A percentile compares a stretch with the other conserved stretches of the same genome.
Evolutionary conservation across 2,888 invertebrate species (phyloP).

Genomic region (Microplitis manilae): DNA sequence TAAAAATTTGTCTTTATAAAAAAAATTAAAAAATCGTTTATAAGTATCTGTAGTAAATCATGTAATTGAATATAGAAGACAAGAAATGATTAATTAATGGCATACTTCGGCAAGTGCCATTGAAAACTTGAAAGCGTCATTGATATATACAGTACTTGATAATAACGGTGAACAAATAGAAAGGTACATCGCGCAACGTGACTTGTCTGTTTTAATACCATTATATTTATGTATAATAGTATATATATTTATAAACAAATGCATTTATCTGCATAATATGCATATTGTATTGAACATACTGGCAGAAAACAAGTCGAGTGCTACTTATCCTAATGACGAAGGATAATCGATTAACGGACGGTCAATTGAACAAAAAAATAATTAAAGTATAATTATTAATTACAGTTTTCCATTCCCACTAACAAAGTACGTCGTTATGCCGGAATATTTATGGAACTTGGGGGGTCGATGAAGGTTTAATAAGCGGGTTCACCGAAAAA

Average conservation of each 20-base stretch:
- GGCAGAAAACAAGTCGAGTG: slow-evolving; percentile 1
- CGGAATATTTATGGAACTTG: slow-evolving; percentile 27
- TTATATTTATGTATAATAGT: neutral
- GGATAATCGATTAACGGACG: slow-evolving; percentile 15
- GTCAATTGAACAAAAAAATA: neutral
- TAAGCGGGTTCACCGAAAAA: slow-evolving; percentile 39
- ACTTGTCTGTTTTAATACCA: neutral
- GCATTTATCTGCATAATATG: neutral
- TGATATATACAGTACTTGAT: slow-evolving; percentile 20
- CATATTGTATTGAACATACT: neutral
- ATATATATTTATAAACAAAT: neutral
- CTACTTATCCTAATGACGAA: slow-evolving; percentile 22
- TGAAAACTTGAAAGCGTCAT: slow-evolving; percentile 29
- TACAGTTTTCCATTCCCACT: neutral
- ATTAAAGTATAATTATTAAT: neutral
- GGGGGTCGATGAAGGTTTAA: slow-evolving; percentile 46
- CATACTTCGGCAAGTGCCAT: slow-evolving; percentile 33
- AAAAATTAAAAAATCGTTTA: no score
- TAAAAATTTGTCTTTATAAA: no score
- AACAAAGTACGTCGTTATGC: slow-evolving; percentile 36
- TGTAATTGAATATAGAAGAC: neutral
- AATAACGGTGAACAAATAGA: slow-evolving; percentile 33
- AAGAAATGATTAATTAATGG: slow-evolving; percentile 31
- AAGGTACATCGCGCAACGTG: slow-evolving; percentile 21
- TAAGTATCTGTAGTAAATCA: neutral